Evolutionary conservation across 2,113 vertebrate species (phyloP).

Genomic region (Nesoenas mayeri): DNA sequence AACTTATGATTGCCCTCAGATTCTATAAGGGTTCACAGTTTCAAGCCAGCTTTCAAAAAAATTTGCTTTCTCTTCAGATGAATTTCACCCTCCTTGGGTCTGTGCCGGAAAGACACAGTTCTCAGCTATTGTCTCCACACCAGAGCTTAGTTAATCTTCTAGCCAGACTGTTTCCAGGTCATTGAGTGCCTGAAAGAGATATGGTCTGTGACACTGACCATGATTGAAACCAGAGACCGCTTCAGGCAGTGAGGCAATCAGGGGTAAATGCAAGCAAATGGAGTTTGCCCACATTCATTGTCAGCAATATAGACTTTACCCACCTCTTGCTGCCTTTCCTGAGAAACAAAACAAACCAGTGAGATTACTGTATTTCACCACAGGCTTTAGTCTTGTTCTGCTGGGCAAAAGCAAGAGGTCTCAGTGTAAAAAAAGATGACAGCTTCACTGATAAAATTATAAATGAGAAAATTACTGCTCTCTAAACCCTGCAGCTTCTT

Average conservation of each 20-base stretch:
- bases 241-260: neutral
- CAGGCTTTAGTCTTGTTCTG: neutral
- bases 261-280: neutral
- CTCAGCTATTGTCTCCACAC: neutral
- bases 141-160: conserved; percentile 41
- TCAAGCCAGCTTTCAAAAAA: neutral
- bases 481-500: neutral
- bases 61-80: neutral
- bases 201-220: neutral
- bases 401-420: neutral
- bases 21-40: neutral
- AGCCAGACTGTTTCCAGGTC: conserved; percentile 31
- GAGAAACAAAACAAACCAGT: neutral
- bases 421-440: neutral
- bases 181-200: conserved; percentile 35
- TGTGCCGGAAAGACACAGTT: neutral
- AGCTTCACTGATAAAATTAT: conserved; percentile 30
- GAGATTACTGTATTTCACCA: neutral
- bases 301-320: neutral
- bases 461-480: neutral
- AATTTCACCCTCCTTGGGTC: neutral
- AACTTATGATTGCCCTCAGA: neutral
- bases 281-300: conserved; percentile 2
- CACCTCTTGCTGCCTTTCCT: neutral
- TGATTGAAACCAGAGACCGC: conserved; percentile 29